A percentile compares a stretch with the other conserved stretches of the same genome.
Evolutionary conservation across 1,140 invertebrate genomes (phyloP).

Genomic region (Branchinecta lynchi): DNA sequence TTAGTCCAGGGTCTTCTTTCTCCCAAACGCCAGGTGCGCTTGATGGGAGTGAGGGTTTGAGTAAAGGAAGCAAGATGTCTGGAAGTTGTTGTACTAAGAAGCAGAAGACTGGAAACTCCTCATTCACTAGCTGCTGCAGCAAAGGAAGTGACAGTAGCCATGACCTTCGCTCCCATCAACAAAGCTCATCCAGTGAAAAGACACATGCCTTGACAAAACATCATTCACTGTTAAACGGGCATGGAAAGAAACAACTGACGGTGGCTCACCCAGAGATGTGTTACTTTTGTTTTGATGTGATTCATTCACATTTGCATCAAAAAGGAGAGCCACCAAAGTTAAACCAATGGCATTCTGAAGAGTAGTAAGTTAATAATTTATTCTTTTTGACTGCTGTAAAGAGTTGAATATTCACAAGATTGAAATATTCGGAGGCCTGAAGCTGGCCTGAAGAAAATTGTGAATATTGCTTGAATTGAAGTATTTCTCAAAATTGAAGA

Average conservation of each 20-base stretch:
- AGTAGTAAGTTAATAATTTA: slow-evolving; percentile 57
- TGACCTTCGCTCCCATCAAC: background rate
- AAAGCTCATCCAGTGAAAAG: background rate
- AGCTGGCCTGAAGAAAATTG: no score
- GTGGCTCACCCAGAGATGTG: slow-evolving; percentile 89
- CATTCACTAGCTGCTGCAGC: background rate
- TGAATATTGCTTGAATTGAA: no score
- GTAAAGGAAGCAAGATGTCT: background rate
- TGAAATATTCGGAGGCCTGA: no score
- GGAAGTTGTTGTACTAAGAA: background rate
- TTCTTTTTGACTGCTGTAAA: no score
- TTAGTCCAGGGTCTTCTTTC: no score
- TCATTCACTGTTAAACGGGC: background rate
- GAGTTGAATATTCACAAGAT: no score
- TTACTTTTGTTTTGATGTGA: slow-evolving; percentile 94
- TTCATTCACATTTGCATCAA: slow-evolving; percentile 73
- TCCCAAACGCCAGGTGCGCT: background rate
- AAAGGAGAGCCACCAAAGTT: slow-evolving; percentile 74
- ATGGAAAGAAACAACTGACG: slow-evolving; percentile 21
- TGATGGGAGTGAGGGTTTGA: background rate
- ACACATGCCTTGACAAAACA: background rate
- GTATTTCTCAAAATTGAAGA: no score
- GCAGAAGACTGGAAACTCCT: background rate
- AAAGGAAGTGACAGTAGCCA: background rate
- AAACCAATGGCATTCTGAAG: slow-evolving; percentile 81